phyloP scores from a whole-genome alignment of 2,888 invertebrate species.

The Meiosimyza platycephala region DNA sequence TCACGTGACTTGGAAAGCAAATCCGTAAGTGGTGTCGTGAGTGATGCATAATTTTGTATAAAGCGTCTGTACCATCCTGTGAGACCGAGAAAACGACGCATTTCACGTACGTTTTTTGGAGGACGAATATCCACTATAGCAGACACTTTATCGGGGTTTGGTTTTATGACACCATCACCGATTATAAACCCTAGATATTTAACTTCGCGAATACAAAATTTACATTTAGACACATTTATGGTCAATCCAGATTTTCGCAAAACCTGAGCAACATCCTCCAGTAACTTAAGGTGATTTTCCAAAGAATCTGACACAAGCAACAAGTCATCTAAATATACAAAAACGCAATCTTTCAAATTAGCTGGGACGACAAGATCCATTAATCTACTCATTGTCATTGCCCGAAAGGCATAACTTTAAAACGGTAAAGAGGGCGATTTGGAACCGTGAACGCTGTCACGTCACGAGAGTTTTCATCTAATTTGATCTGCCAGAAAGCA shows the following conservation, averaged over 20 bases:
- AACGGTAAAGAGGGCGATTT: constrained; percentile 42
- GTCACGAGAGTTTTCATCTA: constrained; percentile 36
- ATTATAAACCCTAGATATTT: constrained; percentile 42
- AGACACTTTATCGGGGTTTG: constrained; percentile 41
- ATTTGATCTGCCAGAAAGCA: constrained; percentile 37
- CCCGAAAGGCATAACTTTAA: constrained; percentile 43
- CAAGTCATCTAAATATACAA: no score
- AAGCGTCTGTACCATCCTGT: constrained; percentile 44
- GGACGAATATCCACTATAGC: constrained; percentile 40
- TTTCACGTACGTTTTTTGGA: constrained; percentile 37
- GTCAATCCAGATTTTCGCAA: no score
- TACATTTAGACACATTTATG: no score
- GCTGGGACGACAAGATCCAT: constrained; percentile 40
- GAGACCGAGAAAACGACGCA: constrained; percentile 42
- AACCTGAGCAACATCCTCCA: no score
- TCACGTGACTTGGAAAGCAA: constrained; percentile 24
- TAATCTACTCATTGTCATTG: constrained; percentile 38
- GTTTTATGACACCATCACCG: constrained; percentile 40
- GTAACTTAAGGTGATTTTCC: no score
- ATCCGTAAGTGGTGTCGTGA: constrained; percentile 38
- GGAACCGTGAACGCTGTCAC: constrained; percentile 42
- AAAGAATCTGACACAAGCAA: no score
- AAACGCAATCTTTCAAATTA: no score
- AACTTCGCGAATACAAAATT: constrained; percentile 41
- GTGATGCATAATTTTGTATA: constrained; percentile 27